These are phyloP conservation scores for Drosophila ochracea DNA, from an alignment of 2,888 invertebrate species.

Conservation along the genomic window DNA sequence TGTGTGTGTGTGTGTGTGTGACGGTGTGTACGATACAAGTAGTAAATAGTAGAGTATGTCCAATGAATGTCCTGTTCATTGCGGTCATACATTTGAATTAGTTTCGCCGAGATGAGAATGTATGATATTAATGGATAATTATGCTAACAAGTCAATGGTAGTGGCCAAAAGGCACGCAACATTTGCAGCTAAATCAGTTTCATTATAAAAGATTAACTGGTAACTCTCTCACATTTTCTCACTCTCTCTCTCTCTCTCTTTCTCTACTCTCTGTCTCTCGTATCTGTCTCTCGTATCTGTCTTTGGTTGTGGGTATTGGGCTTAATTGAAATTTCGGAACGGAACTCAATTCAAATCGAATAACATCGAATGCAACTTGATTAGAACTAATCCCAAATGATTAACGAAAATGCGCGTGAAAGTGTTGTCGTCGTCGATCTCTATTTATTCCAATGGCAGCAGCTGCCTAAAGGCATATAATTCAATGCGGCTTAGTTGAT, in stretches of 20 bases:
- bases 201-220: constrained; percentile 80
- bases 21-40: neutral
- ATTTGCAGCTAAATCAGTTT: constrained; percentile 67
- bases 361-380: constrained; percentile 68
- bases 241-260: neutral
- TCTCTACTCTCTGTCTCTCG: neutral
- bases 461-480: constrained; percentile 58
- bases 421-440: constrained; percentile 59
- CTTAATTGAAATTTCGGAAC: constrained; percentile 74
- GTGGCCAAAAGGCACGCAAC: constrained; percentile 18
- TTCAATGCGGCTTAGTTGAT: constrained; percentile 62
- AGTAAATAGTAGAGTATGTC: constrained; percentile 37
- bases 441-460: constrained; percentile 33
- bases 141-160: constrained; percentile 73
- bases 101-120: constrained; percentile 65
- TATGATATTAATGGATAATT: constrained; percentile 77
- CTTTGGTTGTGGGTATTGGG: constrained; percentile 3
- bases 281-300: neutral
- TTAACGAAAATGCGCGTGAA: constrained; percentile 76
- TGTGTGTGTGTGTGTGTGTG: neutral
- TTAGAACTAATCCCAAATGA: constrained; percentile 75
- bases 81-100: constrained; percentile 67
- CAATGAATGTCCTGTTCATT: constrained; percentile 61
- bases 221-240: neutral
- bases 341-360: constrained; percentile 73